Evolutionary conservation across 2,113 vertebrate genomes (phyloP), one percentile per base, ranked within the genome.

Genomic region (Podarcis muralis): DNA sequence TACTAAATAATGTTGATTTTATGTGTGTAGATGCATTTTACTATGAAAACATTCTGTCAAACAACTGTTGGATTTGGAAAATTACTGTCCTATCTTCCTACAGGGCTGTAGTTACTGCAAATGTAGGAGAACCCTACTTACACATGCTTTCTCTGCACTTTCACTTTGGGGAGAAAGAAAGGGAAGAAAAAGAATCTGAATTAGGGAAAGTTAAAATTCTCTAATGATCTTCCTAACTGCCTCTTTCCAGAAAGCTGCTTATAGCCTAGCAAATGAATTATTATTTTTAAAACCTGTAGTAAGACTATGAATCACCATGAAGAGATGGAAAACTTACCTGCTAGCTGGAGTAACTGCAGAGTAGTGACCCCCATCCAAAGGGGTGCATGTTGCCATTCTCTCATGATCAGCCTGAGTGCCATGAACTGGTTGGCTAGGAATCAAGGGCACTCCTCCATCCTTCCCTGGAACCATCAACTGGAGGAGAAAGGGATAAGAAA

Each of bases 391-490:
- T 23, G 92, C 82, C 86, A 93, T 85, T 90, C 96, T 97, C 78
- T 98, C 97, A 77, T 97, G 97, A 81, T 98, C 98, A 84, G 98
- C 98, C 94, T 97, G 97, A 92, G 97, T 92, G 30, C 97, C 98
- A 0, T 98, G 98, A 84, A 93, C 93, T 69, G 98, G 98, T 90
- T 99, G 98, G 92, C 84, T 93, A 11, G 97, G 97, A 90, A 93
- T 74, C 27, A 96, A 92, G 20, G 97, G 97, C 62, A 98, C 92
- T 3, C 98, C 98, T 1, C 98, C 98, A 72, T 99, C 99, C 92
- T 98, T 99, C 89, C 97, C 98, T 59, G 97, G 97, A 92, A 97
- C 96, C 86, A 97, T 92, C 80, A 97, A 92, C 98, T 99, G 92
- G 89, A 87, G 93, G 5, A 11, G 84, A 95, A 86, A 87, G 66